These are phyloP conservation scores for Lycaon pictus DNA, from an alignment of 2,113 vertebrate genomes.

Conservation along the genomic window DNA sequence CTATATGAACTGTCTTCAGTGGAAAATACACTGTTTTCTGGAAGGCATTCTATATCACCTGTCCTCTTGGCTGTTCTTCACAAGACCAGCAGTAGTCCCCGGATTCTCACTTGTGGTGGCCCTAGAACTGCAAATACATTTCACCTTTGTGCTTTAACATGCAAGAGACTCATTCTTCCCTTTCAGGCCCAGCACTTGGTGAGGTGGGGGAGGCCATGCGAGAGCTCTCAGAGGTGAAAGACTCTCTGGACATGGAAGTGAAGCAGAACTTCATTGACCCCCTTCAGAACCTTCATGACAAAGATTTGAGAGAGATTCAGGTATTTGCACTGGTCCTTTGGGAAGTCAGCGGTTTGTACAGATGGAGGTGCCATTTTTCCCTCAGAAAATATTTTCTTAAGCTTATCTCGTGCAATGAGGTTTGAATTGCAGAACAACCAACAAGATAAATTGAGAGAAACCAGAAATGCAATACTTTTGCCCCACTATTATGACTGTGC, in stretches of 20 bases:
- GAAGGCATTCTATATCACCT: neutral
- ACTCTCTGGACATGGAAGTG: conserved; percentile 98
- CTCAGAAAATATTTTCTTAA: neutral
- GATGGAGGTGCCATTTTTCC: neutral
- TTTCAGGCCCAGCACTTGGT: conserved; percentile 93
- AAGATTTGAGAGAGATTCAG: conserved; percentile 98
- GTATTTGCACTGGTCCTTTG: conserved; percentile 81
- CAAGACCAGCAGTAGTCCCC: neutral
- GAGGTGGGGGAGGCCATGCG: conserved; percentile 96
- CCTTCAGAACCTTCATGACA: conserved; percentile 97
- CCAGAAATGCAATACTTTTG: neutral
- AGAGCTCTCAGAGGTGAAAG: conserved; percentile 97
- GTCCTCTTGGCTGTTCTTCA: neutral
- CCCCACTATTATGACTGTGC: too few species aligned
- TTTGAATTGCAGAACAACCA: neutral
- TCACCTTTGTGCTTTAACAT: conserved; percentile 35
- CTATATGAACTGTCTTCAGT: too few species aligned
- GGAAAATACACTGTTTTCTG: neutral
- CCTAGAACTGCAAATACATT: neutral
- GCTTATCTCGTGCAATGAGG: neutral
- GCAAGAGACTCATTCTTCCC: neutral
- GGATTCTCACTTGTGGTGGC: neutral
- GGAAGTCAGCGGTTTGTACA: neutral
- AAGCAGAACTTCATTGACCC: conserved; percentile 99
- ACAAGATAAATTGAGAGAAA: neutral